phyloP scores from a whole-genome alignment of 1,140 invertebrate genomes.

The Habropoda laboriosa region DNA sequence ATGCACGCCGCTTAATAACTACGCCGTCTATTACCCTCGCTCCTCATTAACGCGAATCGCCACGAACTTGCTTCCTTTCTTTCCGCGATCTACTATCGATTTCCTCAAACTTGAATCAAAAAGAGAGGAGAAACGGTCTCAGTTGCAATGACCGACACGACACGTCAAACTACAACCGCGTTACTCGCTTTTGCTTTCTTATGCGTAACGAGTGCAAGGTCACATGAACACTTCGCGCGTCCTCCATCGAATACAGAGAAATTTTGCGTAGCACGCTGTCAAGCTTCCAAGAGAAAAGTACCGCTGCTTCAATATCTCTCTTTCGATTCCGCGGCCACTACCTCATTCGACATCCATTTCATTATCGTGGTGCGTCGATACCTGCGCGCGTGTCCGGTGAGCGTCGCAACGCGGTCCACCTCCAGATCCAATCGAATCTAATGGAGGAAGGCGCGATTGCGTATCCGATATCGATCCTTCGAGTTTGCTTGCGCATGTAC shows the following conservation, averaged over 20 bases:
- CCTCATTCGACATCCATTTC: no score
- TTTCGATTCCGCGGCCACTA: background rate
- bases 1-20: background rate
- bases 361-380: no score
- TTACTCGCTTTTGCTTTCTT: conserved; percentile 51
- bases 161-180: background rate
- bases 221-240: conserved; percentile 53
- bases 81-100: no score
- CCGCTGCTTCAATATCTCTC: background rate
- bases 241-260: background rate
- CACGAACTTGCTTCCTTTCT: no score
- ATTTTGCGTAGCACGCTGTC: background rate
- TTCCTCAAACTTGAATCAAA: no score
- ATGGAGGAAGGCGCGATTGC: background rate
- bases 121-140: no score
- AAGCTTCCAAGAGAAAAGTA: no score
- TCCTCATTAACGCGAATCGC: background rate
- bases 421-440: background rate
- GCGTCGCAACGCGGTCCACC: no score
- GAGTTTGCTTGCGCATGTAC: no score
- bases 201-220: conserved; percentile 66
- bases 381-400: no score
- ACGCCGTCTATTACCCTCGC: no score
- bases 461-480: no score
- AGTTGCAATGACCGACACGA: background rate